A percentile compares a stretch with the other conserved stretches of the same genome.
phyloP scores from a whole-genome alignment of 2,113 vertebrate species.

The Psettodes erumei region DNA sequence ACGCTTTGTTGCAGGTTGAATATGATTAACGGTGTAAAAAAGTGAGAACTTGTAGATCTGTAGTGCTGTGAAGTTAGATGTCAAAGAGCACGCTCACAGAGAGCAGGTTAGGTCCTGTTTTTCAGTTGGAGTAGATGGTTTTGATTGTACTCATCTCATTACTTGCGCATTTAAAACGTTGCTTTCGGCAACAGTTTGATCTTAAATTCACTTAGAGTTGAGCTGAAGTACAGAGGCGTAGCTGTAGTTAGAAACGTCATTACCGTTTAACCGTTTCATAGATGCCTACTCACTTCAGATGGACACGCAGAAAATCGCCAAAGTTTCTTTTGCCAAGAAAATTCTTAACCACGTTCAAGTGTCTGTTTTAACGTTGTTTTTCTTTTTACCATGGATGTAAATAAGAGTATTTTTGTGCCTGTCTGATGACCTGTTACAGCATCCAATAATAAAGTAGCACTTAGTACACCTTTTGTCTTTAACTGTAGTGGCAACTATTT shows the following conservation, averaged over 20 bases:
- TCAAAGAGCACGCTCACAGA: constrained; percentile 2
- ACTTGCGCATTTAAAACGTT: background rate
- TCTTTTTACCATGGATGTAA: constrained; percentile 76
- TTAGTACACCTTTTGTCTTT: background rate
- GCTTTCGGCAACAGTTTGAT: constrained; percentile 1
- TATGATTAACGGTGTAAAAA: background rate
- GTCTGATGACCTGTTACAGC: constrained; percentile 65
- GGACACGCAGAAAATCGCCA: constrained; percentile 50
- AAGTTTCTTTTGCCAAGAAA: constrained; percentile 62
- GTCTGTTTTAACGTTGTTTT: constrained; percentile 47
- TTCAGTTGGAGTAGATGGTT: background rate
- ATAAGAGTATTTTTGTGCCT: constrained; percentile 84
- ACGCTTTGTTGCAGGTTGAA: background rate
- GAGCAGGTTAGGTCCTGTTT: background rate
- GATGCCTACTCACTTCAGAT: constrained; percentile 4
- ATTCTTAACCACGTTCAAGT: constrained; percentile 30
- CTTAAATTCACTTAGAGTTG: background rate
- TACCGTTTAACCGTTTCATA: constrained; percentile 5
- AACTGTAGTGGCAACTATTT: too few species aligned
- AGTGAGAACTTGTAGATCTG: constrained; percentile 13
- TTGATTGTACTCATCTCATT: background rate
- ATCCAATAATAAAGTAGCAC: constrained; percentile 79
- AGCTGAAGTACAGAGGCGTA: background rate
- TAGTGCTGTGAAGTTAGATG: constrained; percentile 9
- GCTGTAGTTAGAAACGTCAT: constrained; percentile 5